These are phyloP conservation scores for Bolinopsis microptera DNA, from an alignment of 37 sponge, comb jelly and placozoan species.

Conservation along the genomic window DNA sequence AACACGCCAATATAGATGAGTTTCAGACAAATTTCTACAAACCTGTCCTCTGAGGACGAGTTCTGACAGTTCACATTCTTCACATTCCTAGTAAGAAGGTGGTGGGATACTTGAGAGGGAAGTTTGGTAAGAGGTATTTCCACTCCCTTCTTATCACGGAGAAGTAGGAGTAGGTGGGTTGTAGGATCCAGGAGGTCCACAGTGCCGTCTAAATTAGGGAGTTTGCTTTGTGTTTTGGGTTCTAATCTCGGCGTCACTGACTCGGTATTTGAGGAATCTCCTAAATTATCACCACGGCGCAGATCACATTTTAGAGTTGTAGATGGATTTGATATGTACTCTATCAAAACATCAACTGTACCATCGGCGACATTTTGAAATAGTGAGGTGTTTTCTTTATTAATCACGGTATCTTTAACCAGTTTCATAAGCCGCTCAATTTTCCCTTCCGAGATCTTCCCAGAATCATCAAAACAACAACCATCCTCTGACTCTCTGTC, in stretches of 20 bases:
- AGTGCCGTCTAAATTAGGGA: not conserved
- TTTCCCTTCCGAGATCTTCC: not conserved
- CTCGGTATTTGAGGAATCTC: not conserved
- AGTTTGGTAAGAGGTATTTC: slow-evolving; percentile 1
- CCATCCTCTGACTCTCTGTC: not conserved
- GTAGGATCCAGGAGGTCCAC: not conserved
- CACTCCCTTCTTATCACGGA: not conserved
- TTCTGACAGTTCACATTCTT: not conserved
- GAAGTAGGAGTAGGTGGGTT: not conserved
- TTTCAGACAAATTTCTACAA: slow-evolving; percentile 8
- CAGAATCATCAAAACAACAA: not conserved
- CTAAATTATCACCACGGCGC: too few species aligned
- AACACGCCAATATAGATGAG: not conserved
- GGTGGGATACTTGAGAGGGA: not conserved
- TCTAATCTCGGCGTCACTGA: not conserved
- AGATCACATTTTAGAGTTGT: too few species aligned
- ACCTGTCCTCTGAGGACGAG: not conserved
- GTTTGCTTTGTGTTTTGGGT: not conserved
- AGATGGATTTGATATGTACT: not conserved
- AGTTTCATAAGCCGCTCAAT: not conserved
- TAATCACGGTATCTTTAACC: not conserved
- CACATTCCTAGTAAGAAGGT: not conserved
- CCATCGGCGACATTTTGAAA: not conserved
- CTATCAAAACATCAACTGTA: not conserved
- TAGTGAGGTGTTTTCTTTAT: not conserved